A percentile compares a stretch with the other conserved stretches of the same genome.
phyloP scores from a whole-genome alignment of 2,797 vertebrate genomes.

The Tauraco hartlaubi region DNA sequence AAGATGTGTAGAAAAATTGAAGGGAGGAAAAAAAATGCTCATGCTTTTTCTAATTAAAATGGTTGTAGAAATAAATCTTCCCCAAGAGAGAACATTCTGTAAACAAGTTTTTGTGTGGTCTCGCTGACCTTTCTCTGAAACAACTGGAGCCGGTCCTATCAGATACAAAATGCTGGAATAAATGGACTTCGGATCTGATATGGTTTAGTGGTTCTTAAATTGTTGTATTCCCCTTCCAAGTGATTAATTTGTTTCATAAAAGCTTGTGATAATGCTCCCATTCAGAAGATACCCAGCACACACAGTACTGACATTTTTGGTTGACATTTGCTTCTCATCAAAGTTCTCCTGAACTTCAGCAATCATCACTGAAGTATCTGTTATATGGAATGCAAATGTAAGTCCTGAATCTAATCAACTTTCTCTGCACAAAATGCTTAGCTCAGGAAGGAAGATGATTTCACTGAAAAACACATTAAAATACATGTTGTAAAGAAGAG shows the following conservation, averaged over 20 bases:
- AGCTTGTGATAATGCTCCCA: neutral
- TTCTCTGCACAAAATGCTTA: neutral
- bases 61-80: neutral
- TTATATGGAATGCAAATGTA: neutral
- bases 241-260: neutral
- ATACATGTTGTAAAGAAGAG: neutral
- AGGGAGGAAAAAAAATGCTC: neutral
- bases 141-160: neutral
- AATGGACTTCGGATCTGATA: neutral
- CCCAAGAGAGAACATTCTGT: neutral
- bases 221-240: neutral
- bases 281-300: neutral
- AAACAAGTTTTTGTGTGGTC: neutral
- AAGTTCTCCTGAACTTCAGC: neutral
- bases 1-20: neutral
- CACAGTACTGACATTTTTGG: neutral
- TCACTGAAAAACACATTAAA: neutral
- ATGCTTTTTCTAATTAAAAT: neutral
- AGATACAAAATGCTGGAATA: neutral
- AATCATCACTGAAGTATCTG: neutral
- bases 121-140: neutral
- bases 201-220: neutral
- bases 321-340: neutral
- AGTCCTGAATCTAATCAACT: neutral
- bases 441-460: neutral